Evolutionary conservation across 2,888 invertebrate genomes (phyloP).

Genomic region (Salticus scenicus): DNA sequence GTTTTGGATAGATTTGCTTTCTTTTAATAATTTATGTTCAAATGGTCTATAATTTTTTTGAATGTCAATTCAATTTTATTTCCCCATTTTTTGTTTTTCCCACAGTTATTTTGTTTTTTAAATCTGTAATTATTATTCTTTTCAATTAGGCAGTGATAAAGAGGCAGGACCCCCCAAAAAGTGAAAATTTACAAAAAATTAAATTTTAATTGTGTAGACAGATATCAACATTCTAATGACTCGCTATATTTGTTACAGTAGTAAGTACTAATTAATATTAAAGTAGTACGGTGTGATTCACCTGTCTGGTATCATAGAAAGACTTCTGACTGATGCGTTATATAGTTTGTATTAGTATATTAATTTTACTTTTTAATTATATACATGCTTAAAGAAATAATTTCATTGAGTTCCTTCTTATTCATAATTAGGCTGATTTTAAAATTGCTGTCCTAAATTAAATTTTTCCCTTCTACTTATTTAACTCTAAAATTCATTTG

Average conservation of each 20-base stretch:
- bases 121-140: background rate
- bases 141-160: background rate
- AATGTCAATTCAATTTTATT: no score
- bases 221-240: slow-evolving; percentile 8
- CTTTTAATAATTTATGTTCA: no score
- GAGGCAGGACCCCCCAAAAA: background rate
- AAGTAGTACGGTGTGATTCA: background rate
- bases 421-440: no score
- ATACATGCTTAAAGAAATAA: no score
- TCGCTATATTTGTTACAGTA: background rate
- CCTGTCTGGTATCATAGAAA: background rate
- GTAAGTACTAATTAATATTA: background rate
- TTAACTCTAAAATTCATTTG: no score
- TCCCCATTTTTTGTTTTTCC: no score
- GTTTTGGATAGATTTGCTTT: no score
- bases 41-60: no score
- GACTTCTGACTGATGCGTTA: background rate
- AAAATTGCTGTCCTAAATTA: no score
- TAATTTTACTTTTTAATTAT: background rate
- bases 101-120: no score
- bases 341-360: background rate
- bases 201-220: background rate
- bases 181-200: background rate
- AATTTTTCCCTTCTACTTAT: no score
- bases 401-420: no score